Conservation (phyloP, 2,797 vertebrate species). For the Enoplosus armatus region DNA sequence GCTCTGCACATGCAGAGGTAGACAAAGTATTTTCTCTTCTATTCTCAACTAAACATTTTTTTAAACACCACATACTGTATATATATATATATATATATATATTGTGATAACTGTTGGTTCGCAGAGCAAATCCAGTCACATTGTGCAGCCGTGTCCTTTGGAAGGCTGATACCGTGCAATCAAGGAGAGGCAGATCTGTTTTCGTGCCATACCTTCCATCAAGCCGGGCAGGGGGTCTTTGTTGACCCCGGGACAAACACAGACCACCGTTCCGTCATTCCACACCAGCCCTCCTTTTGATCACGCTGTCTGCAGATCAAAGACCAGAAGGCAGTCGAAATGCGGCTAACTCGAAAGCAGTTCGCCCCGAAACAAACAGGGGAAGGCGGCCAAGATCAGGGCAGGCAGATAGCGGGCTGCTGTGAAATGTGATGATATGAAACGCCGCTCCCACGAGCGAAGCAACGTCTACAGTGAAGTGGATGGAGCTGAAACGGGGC, state of each 20-base stretch:
- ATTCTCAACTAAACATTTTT: background rate
- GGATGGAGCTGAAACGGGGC: background rate
- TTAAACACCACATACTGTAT: background rate
- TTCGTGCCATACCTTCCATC: slow-evolving; percentile 8
- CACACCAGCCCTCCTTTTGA: slow-evolving; percentile 49
- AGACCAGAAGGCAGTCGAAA: slow-evolving; percentile 18
- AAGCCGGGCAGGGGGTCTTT: slow-evolving; percentile 10
- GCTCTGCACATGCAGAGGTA: too few relatives aligned
- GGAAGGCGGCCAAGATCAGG: background rate
- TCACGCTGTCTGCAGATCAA: slow-evolving; percentile 44
- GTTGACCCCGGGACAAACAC: slow-evolving; percentile 36
- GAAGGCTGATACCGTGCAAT: background rate
- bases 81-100: too few relatives aligned
- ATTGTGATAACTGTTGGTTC: too few relatives aligned
- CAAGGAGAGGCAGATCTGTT: slow-evolving; percentile 2
- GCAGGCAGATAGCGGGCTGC: background rate
- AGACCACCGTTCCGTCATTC: slow-evolving; percentile 21
- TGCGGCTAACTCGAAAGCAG: slow-evolving; percentile 15
- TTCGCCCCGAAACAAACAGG: slow-evolving; percentile 15
- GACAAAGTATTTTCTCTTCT: too few relatives aligned
- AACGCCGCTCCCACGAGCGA: background rate
- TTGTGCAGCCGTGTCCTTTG: slow-evolving; percentile 15
- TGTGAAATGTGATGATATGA: background rate
- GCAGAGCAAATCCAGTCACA: slow-evolving; percentile 5
- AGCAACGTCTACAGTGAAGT: background rate